phyloP scores from a whole-genome alignment of 2,797 vertebrate species.

The Sarcoramphus papa region DNA sequence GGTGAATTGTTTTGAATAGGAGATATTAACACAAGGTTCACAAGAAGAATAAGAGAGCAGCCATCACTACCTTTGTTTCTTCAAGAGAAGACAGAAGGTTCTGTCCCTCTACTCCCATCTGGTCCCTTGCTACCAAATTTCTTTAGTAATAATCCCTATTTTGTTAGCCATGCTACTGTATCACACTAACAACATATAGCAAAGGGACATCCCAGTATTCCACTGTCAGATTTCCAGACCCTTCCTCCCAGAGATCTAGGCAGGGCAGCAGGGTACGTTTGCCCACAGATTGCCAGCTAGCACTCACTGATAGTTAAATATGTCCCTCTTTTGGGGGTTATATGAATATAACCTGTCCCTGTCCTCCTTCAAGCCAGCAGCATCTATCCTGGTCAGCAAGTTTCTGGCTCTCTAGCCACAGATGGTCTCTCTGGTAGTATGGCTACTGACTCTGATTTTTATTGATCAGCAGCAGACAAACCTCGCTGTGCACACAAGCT shows the following conservation, averaged over 20 bases:
- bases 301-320: neutral
- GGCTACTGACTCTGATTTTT: constrained; percentile 61
- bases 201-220: neutral
- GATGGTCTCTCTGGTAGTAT: constrained; percentile 51
- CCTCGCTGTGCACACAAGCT: constrained; percentile 57
- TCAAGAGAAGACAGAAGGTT: neutral
- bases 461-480: constrained; percentile 61
- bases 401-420: constrained; percentile 39
- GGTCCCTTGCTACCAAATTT: neutral
- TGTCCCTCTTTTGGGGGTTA: neutral
- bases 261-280: neutral
- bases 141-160: neutral
- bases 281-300: neutral
- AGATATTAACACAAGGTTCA: neutral
- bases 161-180: neutral
- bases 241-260: neutral
- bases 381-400: neutral
- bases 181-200: neutral
- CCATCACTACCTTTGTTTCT: neutral
- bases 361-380: neutral
- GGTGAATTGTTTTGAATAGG: neutral
- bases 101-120: neutral
- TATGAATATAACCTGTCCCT: neutral
- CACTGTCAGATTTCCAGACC: neutral
- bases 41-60: neutral